Percentiles rank a stretch among this genome's conserved stretches.
These are phyloP conservation scores for Acanthornis magna DNA, from an alignment of 2,797 vertebrate genomes.

Conservation along the genomic window DNA sequence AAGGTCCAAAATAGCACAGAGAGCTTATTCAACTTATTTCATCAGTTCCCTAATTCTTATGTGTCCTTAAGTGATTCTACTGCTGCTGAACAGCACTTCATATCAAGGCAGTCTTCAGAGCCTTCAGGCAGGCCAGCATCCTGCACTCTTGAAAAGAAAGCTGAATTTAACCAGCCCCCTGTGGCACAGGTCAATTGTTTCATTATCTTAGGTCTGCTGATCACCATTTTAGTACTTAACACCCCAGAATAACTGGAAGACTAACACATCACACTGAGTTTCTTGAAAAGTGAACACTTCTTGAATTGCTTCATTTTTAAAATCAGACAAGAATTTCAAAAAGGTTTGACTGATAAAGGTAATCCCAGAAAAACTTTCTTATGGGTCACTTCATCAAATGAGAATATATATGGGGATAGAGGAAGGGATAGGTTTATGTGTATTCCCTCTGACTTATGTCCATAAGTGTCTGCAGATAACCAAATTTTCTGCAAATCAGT, in stretches of 20 bases:
- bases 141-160: not conserved
- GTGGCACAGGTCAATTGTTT: not conserved
- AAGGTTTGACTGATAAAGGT: not conserved
- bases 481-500: not conserved
- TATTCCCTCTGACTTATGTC: not conserved
- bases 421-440: not conserved
- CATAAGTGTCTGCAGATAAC: not conserved
- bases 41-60: not conserved
- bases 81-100: not conserved
- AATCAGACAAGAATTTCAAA: not conserved
- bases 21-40: not conserved
- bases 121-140: not conserved
- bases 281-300: not conserved
- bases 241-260: not conserved
- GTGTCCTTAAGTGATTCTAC: not conserved
- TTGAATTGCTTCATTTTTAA: not conserved
- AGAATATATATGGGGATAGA: not conserved
- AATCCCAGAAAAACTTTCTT: not conserved
- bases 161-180: not conserved
- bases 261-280: not conserved
- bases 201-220: not conserved
- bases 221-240: not conserved
- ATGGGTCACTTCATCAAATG: not conserved
- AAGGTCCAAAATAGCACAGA: not conserved
- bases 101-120: not conserved